A percentile compares a stretch with the other conserved stretches of the same genome.
phyloP scores from a whole-genome alignment of 2,797 vertebrate species.

The Fratercula arctica region DNA sequence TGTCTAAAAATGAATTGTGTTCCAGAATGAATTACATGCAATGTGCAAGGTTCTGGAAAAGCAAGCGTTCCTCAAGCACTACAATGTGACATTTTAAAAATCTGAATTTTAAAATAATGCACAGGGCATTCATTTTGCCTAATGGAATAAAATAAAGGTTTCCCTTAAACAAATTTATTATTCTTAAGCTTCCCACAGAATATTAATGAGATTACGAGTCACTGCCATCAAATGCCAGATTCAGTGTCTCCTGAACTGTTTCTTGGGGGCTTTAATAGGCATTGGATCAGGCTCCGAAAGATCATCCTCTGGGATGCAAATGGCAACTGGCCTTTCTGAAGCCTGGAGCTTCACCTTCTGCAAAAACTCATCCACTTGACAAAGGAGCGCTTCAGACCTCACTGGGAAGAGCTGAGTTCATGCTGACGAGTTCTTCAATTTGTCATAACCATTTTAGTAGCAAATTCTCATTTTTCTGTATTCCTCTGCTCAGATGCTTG shows the following conservation, averaged over 20 bases:
- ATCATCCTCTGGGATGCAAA: background rate
- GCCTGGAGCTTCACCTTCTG: background rate
- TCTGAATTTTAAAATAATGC: background rate
- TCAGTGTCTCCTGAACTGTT: background rate
- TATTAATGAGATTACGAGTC: background rate
- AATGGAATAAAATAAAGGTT: background rate
- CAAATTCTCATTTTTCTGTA: background rate
- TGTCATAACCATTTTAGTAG: background rate
- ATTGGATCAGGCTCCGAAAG: background rate
- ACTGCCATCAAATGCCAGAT: background rate
- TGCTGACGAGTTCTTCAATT: background rate
- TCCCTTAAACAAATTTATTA: background rate
- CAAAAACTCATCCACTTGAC: background rate
- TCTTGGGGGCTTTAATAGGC: background rate
- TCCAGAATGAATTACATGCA: background rate
- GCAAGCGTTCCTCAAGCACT: background rate
- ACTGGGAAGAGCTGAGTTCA: background rate
- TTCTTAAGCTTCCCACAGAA: background rate
- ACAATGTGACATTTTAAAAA: background rate
- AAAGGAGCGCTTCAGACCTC: background rate
- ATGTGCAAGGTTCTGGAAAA: background rate
- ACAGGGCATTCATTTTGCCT: background rate
- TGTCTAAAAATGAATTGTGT: background rate
- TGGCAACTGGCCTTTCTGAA: background rate
- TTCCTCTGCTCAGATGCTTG: background rate